Percentiles rank a stretch among this genome's conserved stretches.
Evolutionary conservation across 2,797 vertebrate species (phyloP).

Genomic region (Pantherophis vulpinus): DNA sequence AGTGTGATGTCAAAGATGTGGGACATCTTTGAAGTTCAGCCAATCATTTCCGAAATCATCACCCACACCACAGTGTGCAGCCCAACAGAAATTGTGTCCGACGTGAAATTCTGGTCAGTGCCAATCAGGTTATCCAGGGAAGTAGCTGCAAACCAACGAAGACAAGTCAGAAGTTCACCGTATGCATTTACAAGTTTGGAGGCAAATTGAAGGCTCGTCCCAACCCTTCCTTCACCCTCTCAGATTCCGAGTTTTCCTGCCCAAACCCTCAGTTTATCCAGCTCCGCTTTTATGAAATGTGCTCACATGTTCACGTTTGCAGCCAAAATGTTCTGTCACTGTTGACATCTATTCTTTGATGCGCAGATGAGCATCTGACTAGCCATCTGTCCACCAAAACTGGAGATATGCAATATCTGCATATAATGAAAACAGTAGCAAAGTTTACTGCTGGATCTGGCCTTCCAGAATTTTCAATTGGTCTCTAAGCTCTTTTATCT

Average conservation of each 20-base stretch:
- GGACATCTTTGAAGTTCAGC: neutral
- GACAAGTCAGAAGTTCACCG: constrained; percentile 21
- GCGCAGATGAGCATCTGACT: constrained; percentile 61
- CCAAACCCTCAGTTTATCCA: constrained; percentile 52
- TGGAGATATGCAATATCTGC: too few species aligned
- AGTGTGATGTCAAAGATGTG: neutral
- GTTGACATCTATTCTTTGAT: constrained; percentile 68
- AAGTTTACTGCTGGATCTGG: constrained; percentile 44
- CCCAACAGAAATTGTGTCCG: neutral
- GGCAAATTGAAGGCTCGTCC: constrained; percentile 51
- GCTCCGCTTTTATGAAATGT: constrained; percentile 61
- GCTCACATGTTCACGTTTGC: constrained; percentile 56
- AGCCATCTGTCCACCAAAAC: constrained; percentile 74
- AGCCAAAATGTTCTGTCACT: constrained; percentile 70
- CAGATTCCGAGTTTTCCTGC: neutral
- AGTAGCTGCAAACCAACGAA: constrained; percentile 36
- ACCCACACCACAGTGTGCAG: neutral
- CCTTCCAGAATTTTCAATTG: constrained; percentile 37
- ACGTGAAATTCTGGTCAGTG: neutral
- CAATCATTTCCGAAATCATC: neutral
- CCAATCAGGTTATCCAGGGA: neutral
- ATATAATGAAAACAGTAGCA: constrained; percentile 60
- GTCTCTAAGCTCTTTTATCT: constrained; percentile 24
- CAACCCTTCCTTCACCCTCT: neutral
- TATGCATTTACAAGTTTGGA: constrained; percentile 31